A percentile compares a stretch with the other conserved stretches of the same genome.
Conservation (phyloP, 2,113 vertebrate genomes). For the Lepidothrix coronata region DNA sequence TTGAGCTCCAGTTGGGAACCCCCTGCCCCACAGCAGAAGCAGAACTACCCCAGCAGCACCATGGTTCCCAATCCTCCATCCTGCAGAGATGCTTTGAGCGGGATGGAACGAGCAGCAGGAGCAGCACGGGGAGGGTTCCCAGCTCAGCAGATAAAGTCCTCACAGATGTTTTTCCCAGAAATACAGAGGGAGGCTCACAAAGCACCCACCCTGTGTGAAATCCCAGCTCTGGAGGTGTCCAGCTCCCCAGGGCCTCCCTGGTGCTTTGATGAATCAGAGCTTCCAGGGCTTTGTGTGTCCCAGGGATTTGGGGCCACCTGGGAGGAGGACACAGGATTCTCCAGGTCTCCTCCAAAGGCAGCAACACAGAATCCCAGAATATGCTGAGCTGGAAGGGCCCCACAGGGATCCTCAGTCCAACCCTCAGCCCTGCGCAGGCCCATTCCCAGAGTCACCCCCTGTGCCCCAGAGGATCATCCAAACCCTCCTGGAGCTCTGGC, state of each 20-base stretch:
- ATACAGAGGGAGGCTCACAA: neutral
- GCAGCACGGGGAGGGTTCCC: rapidly evolving
- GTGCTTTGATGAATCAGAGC: neutral
- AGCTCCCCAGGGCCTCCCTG: neutral
- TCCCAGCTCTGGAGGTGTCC: neutral
- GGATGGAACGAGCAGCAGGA: neutral
- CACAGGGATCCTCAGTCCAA: no score
- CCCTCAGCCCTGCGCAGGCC: no score
- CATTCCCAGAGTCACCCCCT: no score
- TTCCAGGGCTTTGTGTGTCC: rapidly evolving
- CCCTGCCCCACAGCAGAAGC: neutral
- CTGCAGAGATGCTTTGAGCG: neutral
- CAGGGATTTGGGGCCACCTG: neutral
- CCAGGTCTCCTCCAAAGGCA: neutral
- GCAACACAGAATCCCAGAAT: neutral
- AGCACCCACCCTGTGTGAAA: neutral
- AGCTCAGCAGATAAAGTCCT: neutral
- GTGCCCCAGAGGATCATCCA: neutral
- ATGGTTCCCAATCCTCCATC: rapidly evolving
- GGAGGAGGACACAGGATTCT: neutral
- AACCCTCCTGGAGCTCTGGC: neutral
- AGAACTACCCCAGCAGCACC: neutral
- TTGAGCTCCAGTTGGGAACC: neutral
- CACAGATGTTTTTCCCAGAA: neutral
- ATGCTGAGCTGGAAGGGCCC: neutral